Evolutionary conservation across 2,113 vertebrate species (phyloP), one percentile per base, ranked within the genome.

Genomic region (Machaerirhynchus nigripectus): DNA sequence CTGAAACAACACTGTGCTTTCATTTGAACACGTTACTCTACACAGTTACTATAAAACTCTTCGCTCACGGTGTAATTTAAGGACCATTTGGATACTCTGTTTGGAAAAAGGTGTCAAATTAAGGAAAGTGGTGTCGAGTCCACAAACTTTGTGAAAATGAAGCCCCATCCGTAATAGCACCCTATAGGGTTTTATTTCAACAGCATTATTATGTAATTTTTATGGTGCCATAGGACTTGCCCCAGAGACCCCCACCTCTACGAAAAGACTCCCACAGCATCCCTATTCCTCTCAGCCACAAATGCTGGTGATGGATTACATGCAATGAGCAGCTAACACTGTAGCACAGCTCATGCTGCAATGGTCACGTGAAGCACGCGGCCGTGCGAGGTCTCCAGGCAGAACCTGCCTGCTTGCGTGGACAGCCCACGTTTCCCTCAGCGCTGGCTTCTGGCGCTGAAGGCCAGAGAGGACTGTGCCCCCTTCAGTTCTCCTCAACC

Each of bases 31-130:
- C 15, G 23, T 68, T 90, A 88, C 49, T 60, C 49, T 28, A 23
- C 70, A 20, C 13, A 15, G 78, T 68, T 96, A 61, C 91, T 93
- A 93, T 71, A 93, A 96, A 96, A 77, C 74, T 89, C 86, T 77
- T 59, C 71, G 87, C 49, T 81, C 61, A 55, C 76, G 91, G 60
- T 11, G 42, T 80, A 95, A 96, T 95, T 76, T 88, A 83, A 96
- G 80, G 83, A 71, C 19, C 64, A 87, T 92, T 96, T 90, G 81
- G 69, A 97, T 91, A 89, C 77, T 89, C 78, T 71, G 80, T 91
- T 88, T 86, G 76, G 96, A 79, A 93, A 93, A 94, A 96, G 52
- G 44, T 94, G 85, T 90, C 76, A 93, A 92, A 97, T 96, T 90
- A 96, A 96, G 79, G 42, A 94, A 94, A 89, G 30, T 11, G 3